Conservation (phyloP, 2,888 invertebrate genomes). For the Rhingia rostrata region DNA sequence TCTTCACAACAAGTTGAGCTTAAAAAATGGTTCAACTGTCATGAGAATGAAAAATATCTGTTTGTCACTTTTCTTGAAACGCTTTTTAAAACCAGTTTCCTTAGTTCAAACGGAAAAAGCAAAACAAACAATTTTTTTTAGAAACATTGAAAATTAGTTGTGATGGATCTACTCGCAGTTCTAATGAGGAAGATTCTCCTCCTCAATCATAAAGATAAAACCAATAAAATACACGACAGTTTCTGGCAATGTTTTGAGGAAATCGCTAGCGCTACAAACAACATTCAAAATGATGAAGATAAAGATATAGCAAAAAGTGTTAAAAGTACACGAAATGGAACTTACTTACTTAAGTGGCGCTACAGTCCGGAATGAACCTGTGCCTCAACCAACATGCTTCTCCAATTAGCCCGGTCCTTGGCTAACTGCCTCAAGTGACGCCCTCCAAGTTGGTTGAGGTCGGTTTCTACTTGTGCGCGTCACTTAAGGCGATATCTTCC, state of each 20-base stretch:
- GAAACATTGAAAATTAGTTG: constrained; percentile 39
- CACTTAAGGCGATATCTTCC: too few species aligned
- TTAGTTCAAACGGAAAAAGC: background rate
- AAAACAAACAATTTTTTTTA: constrained; percentile 40
- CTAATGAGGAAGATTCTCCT: background rate
- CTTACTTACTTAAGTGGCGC: too few species aligned
- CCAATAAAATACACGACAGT: background rate
- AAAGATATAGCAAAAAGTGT: constrained; percentile 27
- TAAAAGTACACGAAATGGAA: constrained; percentile 23
- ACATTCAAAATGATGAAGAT: background rate
- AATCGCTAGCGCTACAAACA: background rate
- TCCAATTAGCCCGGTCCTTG: too few species aligned
- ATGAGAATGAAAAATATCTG: constrained; percentile 18
- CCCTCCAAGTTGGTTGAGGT: too few species aligned
- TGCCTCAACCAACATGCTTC: too few species aligned
- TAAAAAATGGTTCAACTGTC: constrained; percentile 5
- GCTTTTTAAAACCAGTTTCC: constrained; percentile 31
- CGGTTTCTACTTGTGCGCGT: too few species aligned
- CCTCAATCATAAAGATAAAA: constrained; percentile 3
- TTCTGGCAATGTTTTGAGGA: constrained; percentile 19
- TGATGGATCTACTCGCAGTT: constrained; percentile 64
- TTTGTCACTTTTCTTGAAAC: constrained; percentile 48
- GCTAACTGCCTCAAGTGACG: too few species aligned
- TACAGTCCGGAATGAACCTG: too few species aligned
- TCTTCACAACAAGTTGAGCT: constrained; percentile 65